A percentile compares a stretch with the other conserved stretches of the same genome.
phyloP scores from a whole-genome alignment of 2,888 invertebrate genomes.

The Melinaea marsaeus region DNA sequence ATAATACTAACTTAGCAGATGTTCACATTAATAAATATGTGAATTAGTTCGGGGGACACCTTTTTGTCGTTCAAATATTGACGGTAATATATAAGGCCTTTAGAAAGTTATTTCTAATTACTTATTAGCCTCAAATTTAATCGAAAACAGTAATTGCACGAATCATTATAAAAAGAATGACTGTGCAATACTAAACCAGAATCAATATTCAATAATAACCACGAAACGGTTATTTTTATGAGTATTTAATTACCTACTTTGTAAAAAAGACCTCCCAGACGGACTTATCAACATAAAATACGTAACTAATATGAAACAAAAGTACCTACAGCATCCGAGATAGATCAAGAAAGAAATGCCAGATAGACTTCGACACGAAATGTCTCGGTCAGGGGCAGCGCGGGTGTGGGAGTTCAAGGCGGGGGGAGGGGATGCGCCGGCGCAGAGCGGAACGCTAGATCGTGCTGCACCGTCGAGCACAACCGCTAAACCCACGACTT shows the following conservation, averaged over 20 bases:
- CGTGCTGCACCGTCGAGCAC: conserved; percentile 76
- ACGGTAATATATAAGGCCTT: conserved; percentile 13
- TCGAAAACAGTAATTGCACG: neutral
- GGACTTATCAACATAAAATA: neutral
- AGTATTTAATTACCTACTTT: neutral
- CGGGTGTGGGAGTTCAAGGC: conserved; percentile 37
- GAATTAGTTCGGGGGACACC: conserved; percentile 23
- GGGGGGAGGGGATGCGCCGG: conserved; percentile 45
- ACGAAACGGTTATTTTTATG: conserved; percentile 3
- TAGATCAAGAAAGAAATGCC: conserved; percentile 51
- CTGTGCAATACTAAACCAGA: neutral
- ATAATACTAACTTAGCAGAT: conserved; percentile 26
- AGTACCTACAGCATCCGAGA: conserved; percentile 1
- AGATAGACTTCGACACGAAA: conserved; percentile 62
- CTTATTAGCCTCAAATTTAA: conserved; percentile 12
- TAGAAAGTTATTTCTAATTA: conserved; percentile 22
- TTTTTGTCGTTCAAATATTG: conserved; percentile 15
- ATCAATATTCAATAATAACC: neutral
- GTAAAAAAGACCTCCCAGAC: neutral
- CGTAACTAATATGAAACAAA: neutral
- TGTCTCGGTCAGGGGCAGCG: conserved; percentile 75
- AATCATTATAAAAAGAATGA: neutral
- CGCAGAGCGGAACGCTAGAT: conserved; percentile 75
- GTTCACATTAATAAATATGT: conserved; percentile 19
- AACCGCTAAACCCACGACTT: conserved; percentile 71